Evolutionary conservation across 1,140 invertebrate species (phyloP), one percentile per base, ranked within the genome.

Genomic region (Semibalanus balanoides): DNA sequence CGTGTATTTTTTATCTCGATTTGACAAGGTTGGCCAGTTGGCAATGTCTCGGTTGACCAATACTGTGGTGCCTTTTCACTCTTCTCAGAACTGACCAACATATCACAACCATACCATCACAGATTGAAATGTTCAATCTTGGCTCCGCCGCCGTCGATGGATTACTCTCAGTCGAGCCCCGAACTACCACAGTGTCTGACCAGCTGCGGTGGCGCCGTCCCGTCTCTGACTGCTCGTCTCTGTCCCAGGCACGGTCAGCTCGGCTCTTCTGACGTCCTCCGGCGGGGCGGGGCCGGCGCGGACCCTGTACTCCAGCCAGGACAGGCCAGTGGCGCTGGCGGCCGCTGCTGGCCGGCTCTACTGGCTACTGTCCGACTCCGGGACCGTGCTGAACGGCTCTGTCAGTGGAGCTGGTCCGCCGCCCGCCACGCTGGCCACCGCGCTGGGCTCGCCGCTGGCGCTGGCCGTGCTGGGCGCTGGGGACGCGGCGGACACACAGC

Each of bases 311-410:
- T 95, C 22, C 84, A 87, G 43, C 91, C 92, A 78, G 84, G 96
- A 0, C 88, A 95, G 31, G 90, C 87, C 70, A 90, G 93, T 75
- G 90, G 93, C 81, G 85, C 97, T 5, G 89, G 93, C 31, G 95
- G 98, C 85, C 88, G 94, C 3, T 97, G 96, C 84, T 95, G 95
- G 0, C 87, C 96, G 31, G 91, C 92, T 75, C 82, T 96, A 25
- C 86, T 95, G 75, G 93, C 91, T n/a, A 89, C 94, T 81, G 92
- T 92, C 84, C 84, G 98, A 0, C 99, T 98, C 83, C 97, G 97
- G 94, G 97, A 95, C 0, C 97, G 75, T 31, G 74, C 40, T 31
- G 30, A 30, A 64, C 43, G 69, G 28, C 35, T 71, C n/a, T 28
- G 73, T 7, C n/a, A 73, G 40, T 43, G 75, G 29, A 40, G 74